Evolutionary conservation across 2,888 invertebrate genomes (phyloP), one percentile per base, ranked within the genome.

Genomic region (Hydrotaea diabolus): DNA sequence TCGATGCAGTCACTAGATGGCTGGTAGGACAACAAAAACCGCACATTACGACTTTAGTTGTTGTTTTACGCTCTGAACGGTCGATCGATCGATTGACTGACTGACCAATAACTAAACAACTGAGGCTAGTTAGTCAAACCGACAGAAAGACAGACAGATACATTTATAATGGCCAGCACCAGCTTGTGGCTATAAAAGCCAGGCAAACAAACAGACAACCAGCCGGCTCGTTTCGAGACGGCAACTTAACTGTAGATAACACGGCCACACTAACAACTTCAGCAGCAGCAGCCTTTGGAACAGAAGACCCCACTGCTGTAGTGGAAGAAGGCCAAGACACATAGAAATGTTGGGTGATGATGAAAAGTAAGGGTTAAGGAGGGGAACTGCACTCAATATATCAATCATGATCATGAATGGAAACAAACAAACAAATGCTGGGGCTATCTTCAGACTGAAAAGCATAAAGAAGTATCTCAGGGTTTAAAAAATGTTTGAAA

Each of bases 311-410:
- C n/a, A n/a, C n/a, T n/a, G 31, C 31, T 31, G 31, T 7, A 31
- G 31, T 31, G 7, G 31, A 31, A 31, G 3, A 31, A 31, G 31
- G 31, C 31, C 31, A 31, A 31, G 31, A 31, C 31, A 31, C 7
- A 7, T 4, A 31, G 31, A 31, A 31, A 31, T 31, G 31, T 31
- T 31, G 31, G 31, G 31, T 31, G 3, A 31, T n/a, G n/a, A n/a
- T n/a, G n/a, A 31, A 31, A 31, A 2, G 31, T 31, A 4, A 7
- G 3, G 39, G 43, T 11, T 9, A 19, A 3, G 15, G n/a, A 64
- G 39, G 53, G 64, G 46, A 46, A 66, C 43, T 77, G 71, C 75
- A 72, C 78, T 79, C 79, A 79, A 76, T 78, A 82, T 72, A 82
- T 82, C 79, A 82, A 82, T 79, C 82, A 79, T 79, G 66, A 69